Evolutionary conservation across 2,888 invertebrate genomes (phyloP), one percentile per base, ranked within the genome.

Genomic region (Drepanosiphum platanoidis): DNA sequence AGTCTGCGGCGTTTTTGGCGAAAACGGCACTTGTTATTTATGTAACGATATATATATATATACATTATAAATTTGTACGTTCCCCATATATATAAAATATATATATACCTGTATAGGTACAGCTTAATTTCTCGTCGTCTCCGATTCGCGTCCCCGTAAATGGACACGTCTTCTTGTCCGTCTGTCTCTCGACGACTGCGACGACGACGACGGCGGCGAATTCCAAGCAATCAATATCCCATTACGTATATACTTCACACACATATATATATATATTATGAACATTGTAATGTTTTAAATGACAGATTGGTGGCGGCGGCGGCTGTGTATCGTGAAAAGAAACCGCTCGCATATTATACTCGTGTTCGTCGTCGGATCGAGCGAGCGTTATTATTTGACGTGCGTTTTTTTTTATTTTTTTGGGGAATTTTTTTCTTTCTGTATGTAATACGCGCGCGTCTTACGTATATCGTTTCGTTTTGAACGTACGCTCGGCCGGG

Each of bases 11-110:
- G 46, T 27, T 39, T 78, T 80, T 58, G 13, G 39, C 39, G 5
- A 70, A 77, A 84, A 84, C 66, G 83, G 64, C 83, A 83, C 74
- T 66, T 68, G 74, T 66, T 83, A 83, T 75, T 74, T 66, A 64
- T 61, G 34, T 34, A 70, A 46, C 11, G 30, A 18, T 66, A n/a
- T n/a, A n/a, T n/a, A n/a, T n/a, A n/a, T n/a, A n/a, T 34, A 68
- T 34, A 39, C n/a, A n/a, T n/a, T n/a, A n/a, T n/a, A n/a, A n/a
- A n/a, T n/a, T n/a, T n/a, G 32, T 15, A 27, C 58, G 11, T 5
- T 27, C 15, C 15, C 15, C 9, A 70, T 27, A 5, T 15, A 5
- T 15, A 30, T 32, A 22, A 72, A 0, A 71, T 42, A 27, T 27
- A 46, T 52, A 22, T 15, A 46, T 46, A 46, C 52, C 52, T n/a